Conservation (phyloP, 2,797 vertebrate genomes). For the Peromyscus eremicus region DNA sequence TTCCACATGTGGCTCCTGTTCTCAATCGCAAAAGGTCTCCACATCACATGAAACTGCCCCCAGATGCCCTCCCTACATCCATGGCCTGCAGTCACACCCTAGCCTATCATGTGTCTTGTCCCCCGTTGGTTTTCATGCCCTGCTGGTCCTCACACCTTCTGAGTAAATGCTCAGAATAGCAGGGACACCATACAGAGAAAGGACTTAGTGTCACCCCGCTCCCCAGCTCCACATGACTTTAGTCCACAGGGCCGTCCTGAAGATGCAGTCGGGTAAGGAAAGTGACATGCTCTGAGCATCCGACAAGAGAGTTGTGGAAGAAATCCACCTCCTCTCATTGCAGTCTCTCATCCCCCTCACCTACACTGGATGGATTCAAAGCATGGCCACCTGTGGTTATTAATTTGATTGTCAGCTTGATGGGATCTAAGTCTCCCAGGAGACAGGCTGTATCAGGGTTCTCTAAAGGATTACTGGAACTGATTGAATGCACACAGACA, state of each 20-base stretch:
- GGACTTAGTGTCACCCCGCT: not conserved
- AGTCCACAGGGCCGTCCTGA: not conserved
- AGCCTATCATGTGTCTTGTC: not conserved
- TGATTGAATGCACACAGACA: not conserved
- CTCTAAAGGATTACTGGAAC: not conserved
- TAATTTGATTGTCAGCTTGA: not conserved
- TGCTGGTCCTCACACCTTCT: not conserved
- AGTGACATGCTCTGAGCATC: not conserved
- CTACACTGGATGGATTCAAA: too few relatives aligned
- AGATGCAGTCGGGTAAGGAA: not conserved
- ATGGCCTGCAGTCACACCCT: not conserved
- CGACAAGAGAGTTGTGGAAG: not conserved
- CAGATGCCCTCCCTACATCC: too few relatives aligned
- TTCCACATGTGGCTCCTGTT: too few relatives aligned
- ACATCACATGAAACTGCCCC: not conserved
- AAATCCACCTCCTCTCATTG: fast-evolving
- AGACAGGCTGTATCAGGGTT: not conserved
- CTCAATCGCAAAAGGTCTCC: not conserved
- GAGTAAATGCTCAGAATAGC: not conserved
- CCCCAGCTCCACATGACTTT: fast-evolving
- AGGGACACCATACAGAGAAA: not conserved
- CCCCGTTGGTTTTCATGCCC: not conserved
- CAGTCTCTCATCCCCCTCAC: not conserved
- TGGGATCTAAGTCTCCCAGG: too few relatives aligned
- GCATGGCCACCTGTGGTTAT: not conserved